Conservation (phyloP, 2,888 invertebrate genomes). For the Electrophaes corylata region DNA sequence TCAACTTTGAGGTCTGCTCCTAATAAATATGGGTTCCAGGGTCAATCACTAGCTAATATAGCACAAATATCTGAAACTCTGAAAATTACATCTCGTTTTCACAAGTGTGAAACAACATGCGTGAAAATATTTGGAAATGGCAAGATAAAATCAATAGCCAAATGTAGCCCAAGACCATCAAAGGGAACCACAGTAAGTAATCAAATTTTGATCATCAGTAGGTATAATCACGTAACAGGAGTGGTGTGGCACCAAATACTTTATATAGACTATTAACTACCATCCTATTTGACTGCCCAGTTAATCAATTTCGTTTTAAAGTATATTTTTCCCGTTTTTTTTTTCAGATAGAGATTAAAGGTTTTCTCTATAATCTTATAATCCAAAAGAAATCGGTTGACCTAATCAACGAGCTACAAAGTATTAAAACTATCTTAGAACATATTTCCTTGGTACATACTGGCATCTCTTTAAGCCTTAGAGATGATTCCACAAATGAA, state of each 20-base stretch:
- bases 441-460: constrained; percentile 87
- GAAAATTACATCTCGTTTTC: constrained; percentile 84
- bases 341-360: constrained; percentile 84
- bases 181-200: constrained; percentile 87
- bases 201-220: background rate
- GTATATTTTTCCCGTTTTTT: no score
- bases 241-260: no score
- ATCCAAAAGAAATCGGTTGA: constrained; percentile 85
- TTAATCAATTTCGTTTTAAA: no score
- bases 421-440: constrained; percentile 84
- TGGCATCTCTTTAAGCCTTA: constrained; percentile 86
- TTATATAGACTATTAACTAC: no score
- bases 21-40: constrained; percentile 86
- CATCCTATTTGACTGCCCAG: no score
- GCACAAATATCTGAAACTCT: constrained; percentile 82
- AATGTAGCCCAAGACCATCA: constrained; percentile 80
- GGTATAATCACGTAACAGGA: no score
- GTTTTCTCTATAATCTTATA: constrained; percentile 86
- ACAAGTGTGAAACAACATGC: constrained; percentile 78
- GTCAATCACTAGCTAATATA: constrained; percentile 87
- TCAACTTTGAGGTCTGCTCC: constrained; percentile 79
- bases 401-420: constrained; percentile 81
- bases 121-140: constrained; percentile 82
- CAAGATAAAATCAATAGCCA: constrained; percentile 59
- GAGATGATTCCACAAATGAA: constrained; percentile 86